Evolutionary conservation across 2,888 invertebrate species (phyloP).

Genomic region (Onchidella celtica): DNA sequence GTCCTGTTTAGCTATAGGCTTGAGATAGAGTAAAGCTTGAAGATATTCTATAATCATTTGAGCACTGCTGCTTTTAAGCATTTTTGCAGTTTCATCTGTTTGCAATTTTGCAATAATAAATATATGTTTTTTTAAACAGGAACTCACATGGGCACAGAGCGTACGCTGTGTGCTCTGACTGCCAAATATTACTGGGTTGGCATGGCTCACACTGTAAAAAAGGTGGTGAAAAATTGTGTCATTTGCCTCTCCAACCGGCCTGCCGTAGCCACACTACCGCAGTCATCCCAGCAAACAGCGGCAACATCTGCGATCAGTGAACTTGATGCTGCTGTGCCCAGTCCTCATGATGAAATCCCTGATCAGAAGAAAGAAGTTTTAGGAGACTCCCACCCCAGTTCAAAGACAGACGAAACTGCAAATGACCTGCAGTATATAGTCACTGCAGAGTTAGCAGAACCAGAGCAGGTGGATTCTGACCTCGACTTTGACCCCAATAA

Average conservation of each 20-base stretch:
- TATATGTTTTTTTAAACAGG: conserved; percentile 54
- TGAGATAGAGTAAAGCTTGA: no score
- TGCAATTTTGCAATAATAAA: no score
- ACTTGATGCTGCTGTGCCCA: neutral
- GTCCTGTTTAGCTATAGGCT: no score
- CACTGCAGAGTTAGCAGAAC: conserved; percentile 34
- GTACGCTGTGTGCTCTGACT: conserved; percentile 54
- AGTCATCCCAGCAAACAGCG: neutral
- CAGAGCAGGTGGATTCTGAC: conserved; percentile 43
- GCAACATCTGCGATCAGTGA: neutral
- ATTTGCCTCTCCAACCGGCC: conserved; percentile 50
- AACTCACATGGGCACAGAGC: conserved; percentile 60
- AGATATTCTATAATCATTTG: no score
- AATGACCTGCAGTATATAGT: conserved; percentile 31
- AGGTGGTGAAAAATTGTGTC: conserved; percentile 55
- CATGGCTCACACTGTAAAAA: conserved; percentile 57
- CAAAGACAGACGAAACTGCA: conserved; percentile 1
- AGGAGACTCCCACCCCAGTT: neutral
- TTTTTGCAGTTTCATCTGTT: no score
- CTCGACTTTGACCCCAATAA: conserved; percentile 36
- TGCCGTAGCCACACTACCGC: conserved; percentile 23
- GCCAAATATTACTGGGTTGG: conserved; percentile 62
- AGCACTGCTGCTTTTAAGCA: no score
- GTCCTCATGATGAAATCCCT: neutral
- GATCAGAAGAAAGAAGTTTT: conserved; percentile 4